Base-by-base conservation (phyloP, 2,797 vertebrate species). In the Galaxias olidus region DNA sequence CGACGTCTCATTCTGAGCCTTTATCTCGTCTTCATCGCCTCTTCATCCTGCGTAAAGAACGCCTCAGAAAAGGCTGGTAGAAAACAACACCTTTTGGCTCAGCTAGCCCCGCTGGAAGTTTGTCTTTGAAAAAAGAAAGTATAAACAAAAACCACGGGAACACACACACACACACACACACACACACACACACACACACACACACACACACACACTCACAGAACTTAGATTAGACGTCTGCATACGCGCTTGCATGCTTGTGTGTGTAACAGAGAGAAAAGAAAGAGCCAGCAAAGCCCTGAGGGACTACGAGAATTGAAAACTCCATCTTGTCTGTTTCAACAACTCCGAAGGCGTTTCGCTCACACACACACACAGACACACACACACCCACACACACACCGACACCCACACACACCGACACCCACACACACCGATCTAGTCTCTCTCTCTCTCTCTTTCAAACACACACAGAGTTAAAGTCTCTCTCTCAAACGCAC, bases 291-390 rank as follows among this genome's bases (percentile, higher is more conserved):
- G 51, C 14, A 17, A 8, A 10, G 3, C 15, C 8, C 15, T 9
- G 51, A 52, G 19, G 51, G 18, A 10, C n/a, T n/a, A n/a, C 4
- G 18, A 52, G 51, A 52, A 18, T 10, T 11, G 10, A 19, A 19
- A 19, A 61, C 59, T 50, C 65, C 65, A 67, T 67, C 50, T 67
- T 67, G 65, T 52, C 58, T 45, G 40, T 45, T 17, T 14, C 19
- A 51, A 41, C 6, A 30, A 30, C 30, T 30, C 3, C 6, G 6
- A 30, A 30, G 30, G 30, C 30, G 30, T 30, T 6, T 6, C 63
- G 65, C 66, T 66, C 68, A 70, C 60, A 69, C 74, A 75, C 69
- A 72, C 61, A 66, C 61, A 71, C 63, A 72, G 63, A 15, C 13
- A 4, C 48, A 8, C 48, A 13, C 9, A 8, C 48, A 13, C 10